phyloP scores from a whole-genome alignment of 2,888 invertebrate genomes.

The Invenusta paracnida region DNA sequence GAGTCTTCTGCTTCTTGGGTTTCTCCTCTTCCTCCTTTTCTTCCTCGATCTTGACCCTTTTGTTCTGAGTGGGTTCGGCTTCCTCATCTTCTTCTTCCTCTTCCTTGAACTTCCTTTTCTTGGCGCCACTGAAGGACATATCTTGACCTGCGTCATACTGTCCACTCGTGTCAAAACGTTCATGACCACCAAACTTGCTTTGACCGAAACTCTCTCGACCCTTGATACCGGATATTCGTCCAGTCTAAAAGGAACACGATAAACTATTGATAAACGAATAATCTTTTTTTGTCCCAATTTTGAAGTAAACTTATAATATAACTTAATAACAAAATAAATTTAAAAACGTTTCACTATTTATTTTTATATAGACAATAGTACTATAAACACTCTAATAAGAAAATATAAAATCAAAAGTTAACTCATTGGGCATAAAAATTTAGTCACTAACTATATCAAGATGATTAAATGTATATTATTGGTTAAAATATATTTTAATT shows the following conservation, averaged over 20 bases:
- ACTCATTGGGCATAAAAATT: too few relatives aligned
- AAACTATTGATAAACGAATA: too few relatives aligned
- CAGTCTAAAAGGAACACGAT: conserved; percentile 60
- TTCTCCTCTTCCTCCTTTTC: conserved; percentile 45
- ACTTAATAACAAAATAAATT: too few relatives aligned
- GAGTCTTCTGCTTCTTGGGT: conserved; percentile 40
- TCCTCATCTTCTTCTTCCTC: conserved; percentile 49
- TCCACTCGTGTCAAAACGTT: conserved; percentile 9
- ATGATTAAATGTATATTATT: too few relatives aligned
- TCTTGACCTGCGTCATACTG: not conserved
- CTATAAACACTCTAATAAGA: too few relatives aligned
- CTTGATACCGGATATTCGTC: conserved; percentile 63
- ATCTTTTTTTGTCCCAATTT: too few relatives aligned
- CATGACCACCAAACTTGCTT: conserved; percentile 1
- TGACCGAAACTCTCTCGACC: not conserved
- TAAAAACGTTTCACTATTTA: too few relatives aligned
- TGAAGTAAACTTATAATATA: too few relatives aligned
- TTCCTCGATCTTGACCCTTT: conserved; percentile 45
- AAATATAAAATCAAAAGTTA: too few relatives aligned
- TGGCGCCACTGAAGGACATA: conserved; percentile 53
- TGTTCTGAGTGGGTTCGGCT: conserved; percentile 44
- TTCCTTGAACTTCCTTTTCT: conserved; percentile 53
- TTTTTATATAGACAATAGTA: too few relatives aligned
- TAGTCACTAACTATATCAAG: too few relatives aligned
- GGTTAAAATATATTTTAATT: too few relatives aligned